Evolutionary conservation across 2,797 vertebrate species (phyloP).

Genomic region (Pseudochirops cupreus): DNA sequence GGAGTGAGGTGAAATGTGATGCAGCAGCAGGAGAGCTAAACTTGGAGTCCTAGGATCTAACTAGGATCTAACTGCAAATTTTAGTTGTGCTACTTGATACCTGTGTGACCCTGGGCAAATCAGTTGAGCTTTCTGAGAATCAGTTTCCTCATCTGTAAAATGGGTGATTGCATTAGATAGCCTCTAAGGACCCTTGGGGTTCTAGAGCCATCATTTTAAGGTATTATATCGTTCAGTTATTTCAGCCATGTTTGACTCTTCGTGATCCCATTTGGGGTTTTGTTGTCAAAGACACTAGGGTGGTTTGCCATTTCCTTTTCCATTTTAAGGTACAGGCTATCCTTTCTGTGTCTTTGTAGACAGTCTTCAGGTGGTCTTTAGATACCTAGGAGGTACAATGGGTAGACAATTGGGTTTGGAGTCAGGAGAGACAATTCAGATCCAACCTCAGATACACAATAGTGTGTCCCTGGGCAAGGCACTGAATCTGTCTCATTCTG

Average conservation of each 20-base stretch:
- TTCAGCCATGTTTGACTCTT: background rate
- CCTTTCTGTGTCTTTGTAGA: background rate
- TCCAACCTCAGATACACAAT: background rate
- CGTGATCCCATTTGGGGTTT: background rate
- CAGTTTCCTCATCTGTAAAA: background rate
- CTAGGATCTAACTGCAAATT: background rate
- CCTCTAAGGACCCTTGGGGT: background rate
- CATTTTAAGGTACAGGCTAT: background rate
- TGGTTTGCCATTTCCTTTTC: background rate
- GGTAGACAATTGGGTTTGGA: background rate
- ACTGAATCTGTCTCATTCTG: background rate
- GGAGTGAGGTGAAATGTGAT: background rate
- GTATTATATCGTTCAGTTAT: background rate
- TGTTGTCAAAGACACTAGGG: background rate
- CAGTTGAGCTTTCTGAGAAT: background rate
- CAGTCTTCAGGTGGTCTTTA: background rate
- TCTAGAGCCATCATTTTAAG: background rate
- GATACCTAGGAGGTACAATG: background rate
- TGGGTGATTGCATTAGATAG: background rate
- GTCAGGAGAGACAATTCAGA: background rate
- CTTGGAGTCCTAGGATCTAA: background rate
- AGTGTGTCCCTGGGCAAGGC: background rate
- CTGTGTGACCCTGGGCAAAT: background rate
- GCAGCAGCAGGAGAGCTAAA: background rate
- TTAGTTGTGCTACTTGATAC: background rate